Conservation (phyloP, 2,888 invertebrate species). For the Aethes cnicana region DNA sequence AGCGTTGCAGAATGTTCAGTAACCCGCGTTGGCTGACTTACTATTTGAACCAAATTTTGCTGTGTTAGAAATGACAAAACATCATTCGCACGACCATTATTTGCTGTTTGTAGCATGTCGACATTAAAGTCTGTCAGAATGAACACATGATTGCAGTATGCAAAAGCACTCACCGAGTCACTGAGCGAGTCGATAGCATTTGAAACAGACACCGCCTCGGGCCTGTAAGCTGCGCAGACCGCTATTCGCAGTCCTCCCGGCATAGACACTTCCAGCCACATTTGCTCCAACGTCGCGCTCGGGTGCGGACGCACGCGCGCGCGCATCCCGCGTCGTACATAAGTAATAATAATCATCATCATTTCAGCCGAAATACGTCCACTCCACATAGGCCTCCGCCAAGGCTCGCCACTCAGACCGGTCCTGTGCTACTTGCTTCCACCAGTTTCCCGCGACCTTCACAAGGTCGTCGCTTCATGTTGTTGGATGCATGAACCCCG, state of each 20-base stretch:
- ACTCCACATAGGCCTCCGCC: no score
- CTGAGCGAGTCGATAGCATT: slow-evolving; percentile 30
- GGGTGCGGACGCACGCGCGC: background rate
- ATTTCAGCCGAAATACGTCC: no score
- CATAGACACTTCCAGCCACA: slow-evolving; percentile 9
- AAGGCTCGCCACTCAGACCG: no score
- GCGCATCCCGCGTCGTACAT: background rate
- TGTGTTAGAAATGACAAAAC: background rate
- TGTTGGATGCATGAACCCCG: no score
- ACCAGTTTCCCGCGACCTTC: no score
- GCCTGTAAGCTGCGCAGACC: slow-evolving; percentile 2
- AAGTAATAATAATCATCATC: no score
- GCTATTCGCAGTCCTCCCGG: slow-evolving; percentile 3
- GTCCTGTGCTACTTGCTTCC: no score
- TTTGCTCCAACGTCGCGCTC: background rate
- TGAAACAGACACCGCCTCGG: slow-evolving; percentile 4
- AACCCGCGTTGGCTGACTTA: slow-evolving; percentile 29
- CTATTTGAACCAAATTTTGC: slow-evolving; percentile 10
- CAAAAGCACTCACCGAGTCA: background rate
- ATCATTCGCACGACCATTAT: background rate
- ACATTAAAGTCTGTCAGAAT: slow-evolving; percentile 31
- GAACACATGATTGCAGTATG: slow-evolving; percentile 14
- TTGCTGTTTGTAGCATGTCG: slow-evolving; percentile 6
- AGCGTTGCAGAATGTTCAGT: background rate
- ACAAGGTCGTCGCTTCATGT: no score